Evolutionary conservation across 2,888 invertebrate species (phyloP).

Genomic region (Dicycla oo): DNA sequence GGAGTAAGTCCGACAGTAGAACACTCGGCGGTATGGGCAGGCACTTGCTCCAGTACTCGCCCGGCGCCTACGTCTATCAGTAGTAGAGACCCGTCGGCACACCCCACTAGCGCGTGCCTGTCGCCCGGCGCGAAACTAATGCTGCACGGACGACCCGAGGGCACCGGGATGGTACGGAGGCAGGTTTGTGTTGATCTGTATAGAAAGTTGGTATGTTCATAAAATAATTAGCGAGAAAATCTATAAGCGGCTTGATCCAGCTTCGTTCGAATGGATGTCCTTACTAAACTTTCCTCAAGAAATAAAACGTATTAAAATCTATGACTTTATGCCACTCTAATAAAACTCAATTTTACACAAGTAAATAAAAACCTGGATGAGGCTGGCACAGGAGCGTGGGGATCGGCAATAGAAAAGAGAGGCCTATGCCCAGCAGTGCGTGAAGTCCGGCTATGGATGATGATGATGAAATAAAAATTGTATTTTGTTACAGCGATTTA

Average conservation of each 20-base stretch:
- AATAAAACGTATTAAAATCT: neutral
- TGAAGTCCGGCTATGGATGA: too few species aligned
- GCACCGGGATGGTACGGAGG: constrained; percentile 92
- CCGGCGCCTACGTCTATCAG: constrained; percentile 96
- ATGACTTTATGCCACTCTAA: too few species aligned
- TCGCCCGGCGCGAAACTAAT: constrained; percentile 96
- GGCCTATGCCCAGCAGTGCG: too few species aligned
- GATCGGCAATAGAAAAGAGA: too few species aligned
- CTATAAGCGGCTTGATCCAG: neutral
- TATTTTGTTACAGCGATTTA: constrained; percentile 70
- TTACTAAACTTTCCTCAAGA: neutral
- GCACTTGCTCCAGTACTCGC: constrained; percentile 94
- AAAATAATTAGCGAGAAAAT: neutral
- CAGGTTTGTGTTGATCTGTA: constrained; percentile 91
- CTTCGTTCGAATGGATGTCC: neutral
- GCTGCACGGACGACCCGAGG: constrained; percentile 92
- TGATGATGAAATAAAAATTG: too few species aligned
- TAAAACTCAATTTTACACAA: neutral
- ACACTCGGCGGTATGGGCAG: constrained; percentile 95
- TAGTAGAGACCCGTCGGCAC: constrained; percentile 95
- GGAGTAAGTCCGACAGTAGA: constrained; percentile 95
- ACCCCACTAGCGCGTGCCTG: constrained; percentile 96
- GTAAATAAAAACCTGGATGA: too few species aligned
- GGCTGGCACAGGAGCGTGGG: too few species aligned
- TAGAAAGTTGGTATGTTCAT: neutral